These are phyloP conservation scores for Lampris megalopsis DNA, from an alignment of 2,113 vertebrate genomes.

Conservation along the genomic window DNA sequence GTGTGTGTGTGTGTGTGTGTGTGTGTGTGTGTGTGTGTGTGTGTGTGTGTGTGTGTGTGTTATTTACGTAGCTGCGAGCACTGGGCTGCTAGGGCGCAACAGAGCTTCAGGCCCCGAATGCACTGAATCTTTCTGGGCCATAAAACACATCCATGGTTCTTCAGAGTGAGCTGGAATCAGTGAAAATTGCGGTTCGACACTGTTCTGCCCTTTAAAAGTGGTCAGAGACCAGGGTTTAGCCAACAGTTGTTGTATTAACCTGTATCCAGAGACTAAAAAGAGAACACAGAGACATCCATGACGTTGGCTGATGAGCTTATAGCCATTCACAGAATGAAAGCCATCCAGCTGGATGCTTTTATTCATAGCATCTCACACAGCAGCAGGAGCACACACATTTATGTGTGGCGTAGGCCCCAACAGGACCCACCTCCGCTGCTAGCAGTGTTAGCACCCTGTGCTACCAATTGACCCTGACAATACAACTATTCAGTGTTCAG, in stretches of 20 bases:
- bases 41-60: conserved; percentile 1
- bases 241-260: conserved; percentile 3
- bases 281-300: not conserved
- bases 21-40: not conserved
- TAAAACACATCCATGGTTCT: not conserved
- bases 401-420: no score
- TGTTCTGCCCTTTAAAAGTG: conserved; percentile 5
- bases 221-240: not conserved
- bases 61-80: conserved; percentile 26
- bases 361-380: no score
- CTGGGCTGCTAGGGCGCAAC: not conserved
- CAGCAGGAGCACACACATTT: no score
- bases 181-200: not conserved
- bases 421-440: no score
- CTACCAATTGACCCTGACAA: no score
- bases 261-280: not conserved
- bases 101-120: not conserved
- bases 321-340: no score
- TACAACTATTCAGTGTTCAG: no score
- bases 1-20: not conserved
- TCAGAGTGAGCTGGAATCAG: conserved; percentile 1
- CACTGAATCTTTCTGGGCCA: not conserved
- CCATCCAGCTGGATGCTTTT: no score
- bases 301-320: not conserved
- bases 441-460: no score